Conservation (phyloP, 1,140 invertebrate genomes). For the Wiebesia pumilae region DNA sequence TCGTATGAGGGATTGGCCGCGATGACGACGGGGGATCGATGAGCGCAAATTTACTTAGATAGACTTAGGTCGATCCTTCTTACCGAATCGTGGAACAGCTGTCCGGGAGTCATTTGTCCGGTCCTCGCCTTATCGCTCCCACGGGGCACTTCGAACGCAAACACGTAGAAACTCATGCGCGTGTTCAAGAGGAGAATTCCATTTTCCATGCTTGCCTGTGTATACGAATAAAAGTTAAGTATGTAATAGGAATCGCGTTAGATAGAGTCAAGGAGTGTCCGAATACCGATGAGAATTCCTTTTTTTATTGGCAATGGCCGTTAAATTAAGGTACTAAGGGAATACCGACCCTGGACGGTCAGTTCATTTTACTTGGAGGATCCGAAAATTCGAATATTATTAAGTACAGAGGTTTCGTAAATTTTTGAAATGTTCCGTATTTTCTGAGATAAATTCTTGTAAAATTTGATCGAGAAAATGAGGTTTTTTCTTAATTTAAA, state of each 20-base stretch:
- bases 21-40: constrained; percentile 61
- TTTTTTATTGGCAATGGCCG: neutral
- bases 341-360: neutral
- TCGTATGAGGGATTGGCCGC: constrained; percentile 65
- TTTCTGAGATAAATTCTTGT: no score
- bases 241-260: constrained; percentile 11
- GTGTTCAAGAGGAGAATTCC: neutral
- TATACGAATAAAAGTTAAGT: constrained; percentile 5
- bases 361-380: neutral
- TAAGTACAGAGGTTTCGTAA: neutral
- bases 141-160: constrained; percentile 51
- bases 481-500: no score
- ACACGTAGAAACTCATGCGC: neutral
- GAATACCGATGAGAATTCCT: neutral
- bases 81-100: constrained; percentile 48
- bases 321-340: neutral
- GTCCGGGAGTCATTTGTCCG: constrained; percentile 68
- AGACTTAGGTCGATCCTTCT: constrained; percentile 63
- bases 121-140: constrained; percentile 66
- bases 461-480: no score
- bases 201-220: neutral
- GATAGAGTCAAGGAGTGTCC: neutral
- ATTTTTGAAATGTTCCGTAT: neutral
- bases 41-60: constrained; percentile 70
- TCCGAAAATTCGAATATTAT: neutral